phyloP scores from a whole-genome alignment of 2,888 invertebrate genomes.

The Lomographa bimaculata region DNA sequence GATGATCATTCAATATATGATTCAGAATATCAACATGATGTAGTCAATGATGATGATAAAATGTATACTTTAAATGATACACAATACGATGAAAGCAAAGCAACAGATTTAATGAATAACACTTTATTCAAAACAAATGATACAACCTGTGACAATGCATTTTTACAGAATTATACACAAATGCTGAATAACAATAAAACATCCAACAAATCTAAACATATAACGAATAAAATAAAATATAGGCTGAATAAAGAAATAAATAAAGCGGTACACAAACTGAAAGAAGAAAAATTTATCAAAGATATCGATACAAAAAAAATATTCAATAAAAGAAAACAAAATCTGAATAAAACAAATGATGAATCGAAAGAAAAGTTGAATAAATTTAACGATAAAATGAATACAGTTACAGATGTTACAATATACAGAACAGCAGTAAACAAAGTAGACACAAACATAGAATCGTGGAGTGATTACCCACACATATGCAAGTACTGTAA shows the following conservation, averaged over 20 bases:
- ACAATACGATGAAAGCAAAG: neutral
- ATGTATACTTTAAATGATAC: neutral
- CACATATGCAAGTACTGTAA: conserved; percentile 15
- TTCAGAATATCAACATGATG: neutral
- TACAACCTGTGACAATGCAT: neutral
- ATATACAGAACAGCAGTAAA: neutral
- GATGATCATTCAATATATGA: neutral
- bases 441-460: neutral
- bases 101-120: neutral
- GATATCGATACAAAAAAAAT: neutral
- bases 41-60: neutral
- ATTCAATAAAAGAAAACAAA: neutral
- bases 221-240: too few species aligned
- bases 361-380: too few species aligned
- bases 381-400: too few species aligned
- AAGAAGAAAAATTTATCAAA: neutral
- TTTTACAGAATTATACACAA: too few species aligned
- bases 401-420: neutral
- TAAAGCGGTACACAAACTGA: too few species aligned
- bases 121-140: too few species aligned
- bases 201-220: too few species aligned
- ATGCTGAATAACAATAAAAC: too few species aligned
- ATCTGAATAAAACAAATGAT: neutral
- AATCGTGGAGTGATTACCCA: conserved; percentile 15
- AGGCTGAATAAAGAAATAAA: too few species aligned